phyloP scores from a whole-genome alignment of 2,113 vertebrate genomes.

The Cheirogaleus medius region DNA sequence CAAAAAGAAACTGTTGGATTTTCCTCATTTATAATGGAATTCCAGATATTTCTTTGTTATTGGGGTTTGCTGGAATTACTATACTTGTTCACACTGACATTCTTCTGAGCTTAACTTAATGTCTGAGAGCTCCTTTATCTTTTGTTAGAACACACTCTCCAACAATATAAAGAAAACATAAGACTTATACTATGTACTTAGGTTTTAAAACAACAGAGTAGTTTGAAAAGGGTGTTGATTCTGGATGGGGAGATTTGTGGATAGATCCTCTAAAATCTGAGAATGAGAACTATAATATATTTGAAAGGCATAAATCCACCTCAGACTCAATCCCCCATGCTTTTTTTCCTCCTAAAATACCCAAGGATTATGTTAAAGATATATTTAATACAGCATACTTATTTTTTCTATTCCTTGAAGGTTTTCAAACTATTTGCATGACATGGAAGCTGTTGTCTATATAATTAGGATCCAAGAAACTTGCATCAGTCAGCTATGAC shows the following conservation, averaged over 20 bases:
- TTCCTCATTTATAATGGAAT: slow-evolving; percentile 56
- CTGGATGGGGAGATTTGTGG: slow-evolving; percentile 21
- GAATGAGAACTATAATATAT: background rate
- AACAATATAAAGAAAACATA: slow-evolving; percentile 35
- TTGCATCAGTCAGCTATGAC: background rate
- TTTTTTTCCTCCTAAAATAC: background rate
- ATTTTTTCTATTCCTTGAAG: slow-evolving; percentile 26
- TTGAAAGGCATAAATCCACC: background rate
- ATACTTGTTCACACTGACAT: slow-evolving; percentile 36
- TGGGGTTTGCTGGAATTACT: slow-evolving; percentile 19
- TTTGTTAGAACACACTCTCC: slow-evolving; percentile 26
- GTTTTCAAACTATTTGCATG: slow-evolving; percentile 19
- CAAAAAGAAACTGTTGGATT: slow-evolving; percentile 21
- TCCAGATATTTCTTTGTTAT: slow-evolving; percentile 63
- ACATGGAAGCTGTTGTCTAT: background rate
- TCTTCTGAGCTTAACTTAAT: slow-evolving; percentile 57
- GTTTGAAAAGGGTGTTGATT: slow-evolving; percentile 8
- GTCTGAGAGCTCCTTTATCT: slow-evolving; percentile 27
- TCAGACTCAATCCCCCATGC: background rate
- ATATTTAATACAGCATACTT: slow-evolving; percentile 1
- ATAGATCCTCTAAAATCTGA: slow-evolving; percentile 14
- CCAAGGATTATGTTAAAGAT: background rate
- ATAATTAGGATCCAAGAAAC: slow-evolving; percentile 40
- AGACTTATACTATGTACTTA: background rate
- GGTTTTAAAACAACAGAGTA: slow-evolving; percentile 37